A percentile compares a stretch with the other conserved stretches of the same genome.
These are phyloP conservation scores for Arbacia lixula DNA, from an alignment of 53 echinoderm and acorn worm genomes.

Conservation along the genomic window DNA sequence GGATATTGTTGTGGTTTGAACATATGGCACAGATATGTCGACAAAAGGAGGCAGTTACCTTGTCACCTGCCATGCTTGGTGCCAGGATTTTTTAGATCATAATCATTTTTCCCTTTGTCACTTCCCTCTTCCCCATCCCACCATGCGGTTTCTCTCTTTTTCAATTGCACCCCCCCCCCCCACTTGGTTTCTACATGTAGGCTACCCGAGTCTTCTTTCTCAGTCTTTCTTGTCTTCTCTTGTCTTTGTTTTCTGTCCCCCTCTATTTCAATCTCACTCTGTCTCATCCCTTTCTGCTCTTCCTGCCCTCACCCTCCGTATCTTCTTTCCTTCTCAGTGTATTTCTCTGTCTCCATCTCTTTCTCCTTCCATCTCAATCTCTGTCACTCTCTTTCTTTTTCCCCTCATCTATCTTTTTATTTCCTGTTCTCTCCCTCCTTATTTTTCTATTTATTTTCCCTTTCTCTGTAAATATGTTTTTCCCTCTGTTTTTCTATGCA, in stretches of 20 bases:
- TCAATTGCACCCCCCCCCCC: too few species aligned
- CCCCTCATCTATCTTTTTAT: background rate
- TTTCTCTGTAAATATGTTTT: background rate
- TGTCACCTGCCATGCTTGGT: too few species aligned
- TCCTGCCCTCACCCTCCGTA: background rate
- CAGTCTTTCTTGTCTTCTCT: background rate
- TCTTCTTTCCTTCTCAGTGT: background rate
- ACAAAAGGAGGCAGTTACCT: too few species aligned
- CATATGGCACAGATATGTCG: too few species aligned
- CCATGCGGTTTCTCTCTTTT: too few species aligned
- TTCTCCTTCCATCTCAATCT: background rate
- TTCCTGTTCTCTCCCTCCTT: too few species aligned
- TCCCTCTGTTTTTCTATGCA: background rate
- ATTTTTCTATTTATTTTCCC: background rate
- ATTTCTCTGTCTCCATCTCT: background rate
- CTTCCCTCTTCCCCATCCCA: too few species aligned
- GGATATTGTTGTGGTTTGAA: too few species aligned
- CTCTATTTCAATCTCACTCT: constrained; percentile 1
- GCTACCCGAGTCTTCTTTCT: too few species aligned
- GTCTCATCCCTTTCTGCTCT: background rate
- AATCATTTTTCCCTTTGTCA: too few species aligned
- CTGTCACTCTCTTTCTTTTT: background rate
- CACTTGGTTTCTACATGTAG: too few species aligned
- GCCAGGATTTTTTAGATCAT: too few species aligned
- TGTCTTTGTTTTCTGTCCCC: background rate